Percentiles rank a stretch among this genome's conserved stretches.
These are phyloP conservation scores for Hydrocynus forskahlii DNA, from an alignment of 2,797 vertebrate genomes.

Conservation along the genomic window DNA sequence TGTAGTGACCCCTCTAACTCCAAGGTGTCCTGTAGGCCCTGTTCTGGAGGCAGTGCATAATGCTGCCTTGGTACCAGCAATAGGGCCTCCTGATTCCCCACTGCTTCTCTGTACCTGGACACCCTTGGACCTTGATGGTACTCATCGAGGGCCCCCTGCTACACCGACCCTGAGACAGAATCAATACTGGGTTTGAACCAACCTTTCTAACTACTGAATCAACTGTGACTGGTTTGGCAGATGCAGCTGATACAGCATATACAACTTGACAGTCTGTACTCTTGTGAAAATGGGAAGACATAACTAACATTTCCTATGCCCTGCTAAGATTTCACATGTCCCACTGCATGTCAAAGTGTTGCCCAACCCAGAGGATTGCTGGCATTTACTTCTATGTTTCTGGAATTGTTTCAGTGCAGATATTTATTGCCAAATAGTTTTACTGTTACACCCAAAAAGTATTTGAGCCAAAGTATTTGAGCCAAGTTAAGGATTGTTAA, in stretches of 20 bases:
- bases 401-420: constrained; percentile 13
- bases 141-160: constrained; percentile 67
- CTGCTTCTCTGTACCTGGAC: constrained; percentile 77
- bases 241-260: background rate
- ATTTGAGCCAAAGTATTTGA: constrained; percentile 32
- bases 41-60: constrained; percentile 47
- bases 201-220: constrained; percentile 4
- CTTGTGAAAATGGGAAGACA: background rate
- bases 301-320: background rate
- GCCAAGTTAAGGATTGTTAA: constrained; percentile 13
- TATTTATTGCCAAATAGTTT: constrained; percentile 9
- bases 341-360: background rate
- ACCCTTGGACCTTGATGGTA: constrained; percentile 76
- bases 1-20: constrained; percentile 83
- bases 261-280: background rate
- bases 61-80: constrained; percentile 55
- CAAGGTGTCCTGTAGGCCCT: constrained; percentile 66
- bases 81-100: constrained; percentile 60
- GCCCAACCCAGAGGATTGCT: background rate
- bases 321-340: constrained; percentile 1
- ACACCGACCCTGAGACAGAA: constrained; percentile 78
- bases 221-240: background rate
- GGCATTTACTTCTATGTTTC: constrained; percentile 1
- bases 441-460: constrained; percentile 3
- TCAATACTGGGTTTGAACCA: constrained; percentile 88